phyloP scores from a whole-genome alignment of 1,140 invertebrate genomes.

The Drosophila sucinea region DNA sequence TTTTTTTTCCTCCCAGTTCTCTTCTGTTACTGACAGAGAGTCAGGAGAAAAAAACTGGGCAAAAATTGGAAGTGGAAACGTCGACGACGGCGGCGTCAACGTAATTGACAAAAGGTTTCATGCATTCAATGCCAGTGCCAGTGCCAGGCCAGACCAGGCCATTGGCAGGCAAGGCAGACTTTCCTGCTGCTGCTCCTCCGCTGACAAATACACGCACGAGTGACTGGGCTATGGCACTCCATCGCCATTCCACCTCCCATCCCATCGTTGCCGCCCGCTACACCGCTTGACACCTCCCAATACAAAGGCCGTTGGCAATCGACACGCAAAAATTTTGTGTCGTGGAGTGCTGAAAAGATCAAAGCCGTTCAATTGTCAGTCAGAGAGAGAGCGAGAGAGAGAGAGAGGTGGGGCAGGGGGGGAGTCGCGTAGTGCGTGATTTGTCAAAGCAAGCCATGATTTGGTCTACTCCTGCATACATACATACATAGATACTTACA shows the following conservation, averaged over 20 bases:
- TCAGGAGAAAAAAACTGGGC: conserved; percentile 19
- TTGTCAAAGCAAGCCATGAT: conserved; percentile 72
- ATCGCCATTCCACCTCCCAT: conserved; percentile 8
- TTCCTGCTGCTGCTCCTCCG: conserved; percentile 38
- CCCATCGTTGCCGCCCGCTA: background rate
- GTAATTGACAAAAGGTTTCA: conserved; percentile 81
- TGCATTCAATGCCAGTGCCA: conserved; percentile 70
- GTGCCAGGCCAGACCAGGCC: conserved; percentile 3
- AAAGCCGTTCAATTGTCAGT: conserved; percentile 77
- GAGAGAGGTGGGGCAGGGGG: conserved; percentile 20
- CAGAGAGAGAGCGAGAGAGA: conserved; percentile 4
- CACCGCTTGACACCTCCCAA: conserved; percentile 24
- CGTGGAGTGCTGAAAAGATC: conserved; percentile 70
- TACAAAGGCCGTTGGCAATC: conserved; percentile 54
- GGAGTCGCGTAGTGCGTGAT: conserved; percentile 47
- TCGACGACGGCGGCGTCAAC: conserved; percentile 23
- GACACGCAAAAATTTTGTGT: conserved; percentile 67
- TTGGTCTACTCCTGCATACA: conserved; percentile 31
- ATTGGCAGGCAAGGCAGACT: conserved; percentile 9
- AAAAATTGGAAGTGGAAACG: conserved; percentile 18
- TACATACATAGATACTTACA: background rate
- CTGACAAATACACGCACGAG: conserved; percentile 66
- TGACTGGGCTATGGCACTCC: conserved; percentile 35
- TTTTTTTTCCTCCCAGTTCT: conserved; percentile 20
- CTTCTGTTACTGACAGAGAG: conserved; percentile 43